Evolutionary conservation across 2,113 vertebrate species (phyloP).

Genomic region (Hydropotes inermis): DNA sequence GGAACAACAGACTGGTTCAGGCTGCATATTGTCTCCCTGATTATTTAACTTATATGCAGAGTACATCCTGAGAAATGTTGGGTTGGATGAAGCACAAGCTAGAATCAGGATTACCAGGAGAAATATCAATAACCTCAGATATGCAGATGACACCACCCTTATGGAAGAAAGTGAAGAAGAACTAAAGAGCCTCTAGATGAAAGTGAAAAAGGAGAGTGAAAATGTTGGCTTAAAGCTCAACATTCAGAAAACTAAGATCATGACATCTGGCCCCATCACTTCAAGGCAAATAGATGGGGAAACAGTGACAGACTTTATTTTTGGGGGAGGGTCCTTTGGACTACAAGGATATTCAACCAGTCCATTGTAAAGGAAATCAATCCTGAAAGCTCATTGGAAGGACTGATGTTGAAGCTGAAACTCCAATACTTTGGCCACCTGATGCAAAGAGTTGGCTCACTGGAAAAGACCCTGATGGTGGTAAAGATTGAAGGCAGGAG

Average conservation of each 20-base stretch:
- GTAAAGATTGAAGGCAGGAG: not conserved
- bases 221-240: not conserved
- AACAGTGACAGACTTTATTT: not conserved
- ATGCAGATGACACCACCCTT: not conserved
- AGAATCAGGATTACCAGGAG: not conserved
- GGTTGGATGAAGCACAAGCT: not conserved
- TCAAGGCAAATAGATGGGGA: not conserved
- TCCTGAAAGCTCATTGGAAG: not conserved
- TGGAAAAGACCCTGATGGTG: not conserved
- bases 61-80: not conserved
- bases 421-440: not conserved
- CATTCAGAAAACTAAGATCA: not conserved
- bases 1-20: not conserved
- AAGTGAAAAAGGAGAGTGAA: not conserved
- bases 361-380: not conserved
- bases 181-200: not conserved
- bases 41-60: not conserved
- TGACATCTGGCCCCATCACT: not conserved
- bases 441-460: not conserved
- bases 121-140: not conserved
- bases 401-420: not conserved
- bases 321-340: fast-evolving
- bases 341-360: not conserved
- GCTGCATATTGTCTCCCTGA: not conserved
- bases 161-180: not conserved